Base-by-base conservation (phyloP, 1,140 invertebrate species). In the Thaumatotibia leucotreta region DNA sequence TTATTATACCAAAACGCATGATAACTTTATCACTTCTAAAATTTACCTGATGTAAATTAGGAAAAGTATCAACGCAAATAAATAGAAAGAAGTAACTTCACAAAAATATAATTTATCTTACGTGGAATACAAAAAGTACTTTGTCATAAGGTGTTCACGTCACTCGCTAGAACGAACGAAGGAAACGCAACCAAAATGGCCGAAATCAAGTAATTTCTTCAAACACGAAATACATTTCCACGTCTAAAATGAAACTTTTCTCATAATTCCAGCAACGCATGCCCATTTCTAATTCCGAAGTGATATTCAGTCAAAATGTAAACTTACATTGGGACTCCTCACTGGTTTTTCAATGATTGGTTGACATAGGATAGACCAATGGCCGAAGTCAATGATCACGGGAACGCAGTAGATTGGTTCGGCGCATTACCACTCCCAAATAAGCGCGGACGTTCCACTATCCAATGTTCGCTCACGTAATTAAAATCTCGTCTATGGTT, bases 301-400 rank as follows among this genome's bases (percentile, higher is more conserved):
- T 70, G 75, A 79, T 80, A 80, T 77, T 87, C 72, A 74, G 67
- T 72, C 77, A 86, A 86, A 86, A 80, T 81, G 80, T 82, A 82
- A 84, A 91, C 89, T 91, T 91, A 91, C 88, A 91, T 86, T 89
- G 84, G 83, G 76, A 80, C 82, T 85, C 77, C 85, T 91, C 82
- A 89, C 84, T 86, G 89, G 87, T 88, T 88, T 91, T 88, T 83
- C 89, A 77, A 90, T 91, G 90, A 91, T 91, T 91, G 90, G 89
- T 89, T 90, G 88, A 87, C 88, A 89, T 90, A 86, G 75, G 84
- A 84, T 89, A 91, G 90, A 91, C 90, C 90, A 91, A 91, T 91
- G 86, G 88, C 73, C 88, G 88, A 88, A 84, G 85, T 88, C 84
- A 89, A 85, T 86, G 85, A 88, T 86, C 84, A 80, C 75, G 82